These are phyloP conservation scores for Clarias fuscus DNA, from an alignment of 2,797 vertebrate genomes.

Conservation along the genomic window DNA sequence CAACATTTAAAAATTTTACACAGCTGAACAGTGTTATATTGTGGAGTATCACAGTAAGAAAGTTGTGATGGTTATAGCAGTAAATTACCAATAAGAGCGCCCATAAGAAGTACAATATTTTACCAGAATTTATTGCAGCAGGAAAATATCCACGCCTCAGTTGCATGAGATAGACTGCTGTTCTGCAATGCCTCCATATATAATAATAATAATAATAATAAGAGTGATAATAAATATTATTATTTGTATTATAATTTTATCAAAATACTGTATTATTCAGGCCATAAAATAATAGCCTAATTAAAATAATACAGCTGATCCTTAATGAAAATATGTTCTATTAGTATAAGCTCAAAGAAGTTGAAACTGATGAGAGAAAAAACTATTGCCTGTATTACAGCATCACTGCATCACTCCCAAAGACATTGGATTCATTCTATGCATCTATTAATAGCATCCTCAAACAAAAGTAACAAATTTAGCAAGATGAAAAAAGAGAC, in stretches of 20 bases:
- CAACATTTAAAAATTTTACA: neutral
- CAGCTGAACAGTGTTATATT: neutral
- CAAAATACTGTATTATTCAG: neutral
- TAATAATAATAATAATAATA: neutral
- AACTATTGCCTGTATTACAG: neutral
- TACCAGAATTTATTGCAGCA: neutral
- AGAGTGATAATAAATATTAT: no score
- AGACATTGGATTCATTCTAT: neutral
- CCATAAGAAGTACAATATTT: neutral
- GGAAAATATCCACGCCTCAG: neutral
- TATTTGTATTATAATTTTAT: neutral
- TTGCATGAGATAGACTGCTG: slow-evolving; percentile 16
- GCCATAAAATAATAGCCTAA: neutral
- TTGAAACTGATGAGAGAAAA: neutral
- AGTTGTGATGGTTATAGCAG: neutral
- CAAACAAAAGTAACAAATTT: neutral
- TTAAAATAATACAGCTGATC: slow-evolving; percentile 3
- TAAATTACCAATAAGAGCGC: slow-evolving; percentile 8
- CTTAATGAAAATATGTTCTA: neutral
- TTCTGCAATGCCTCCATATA: slow-evolving; percentile 7
- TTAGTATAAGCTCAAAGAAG: neutral
- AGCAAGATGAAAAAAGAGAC: neutral
- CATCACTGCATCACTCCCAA: slow-evolving; percentile 15
- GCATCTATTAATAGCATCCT: neutral
- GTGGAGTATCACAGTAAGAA: neutral